These are phyloP conservation scores for Drosophila lacteicornis DNA, from an alignment of 1,140 invertebrate genomes.

Conservation along the genomic window DNA sequence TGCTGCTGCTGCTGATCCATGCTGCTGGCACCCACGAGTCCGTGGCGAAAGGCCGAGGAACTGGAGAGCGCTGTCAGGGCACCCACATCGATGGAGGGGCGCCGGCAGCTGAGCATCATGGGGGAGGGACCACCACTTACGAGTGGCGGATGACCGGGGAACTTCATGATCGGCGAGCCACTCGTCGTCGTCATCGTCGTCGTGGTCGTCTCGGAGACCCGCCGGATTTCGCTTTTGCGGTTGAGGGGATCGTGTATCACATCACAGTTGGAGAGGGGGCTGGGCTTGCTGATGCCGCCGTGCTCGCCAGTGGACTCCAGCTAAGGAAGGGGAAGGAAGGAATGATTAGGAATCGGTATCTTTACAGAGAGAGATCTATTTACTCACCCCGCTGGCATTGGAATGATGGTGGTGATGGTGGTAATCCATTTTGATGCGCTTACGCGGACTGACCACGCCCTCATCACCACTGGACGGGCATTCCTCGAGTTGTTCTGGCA, in stretches of 20 bases:
- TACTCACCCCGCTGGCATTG: conserved; percentile 84
- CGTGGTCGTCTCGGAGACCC: conserved; percentile 65
- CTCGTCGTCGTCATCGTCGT: background rate
- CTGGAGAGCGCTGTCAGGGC: conserved; percentile 63
- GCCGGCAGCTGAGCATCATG: conserved; percentile 73
- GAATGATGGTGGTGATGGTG: conserved; percentile 79
- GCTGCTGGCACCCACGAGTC: conserved; percentile 60
- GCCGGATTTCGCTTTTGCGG: conserved; percentile 76
- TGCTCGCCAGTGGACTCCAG: conserved; percentile 46
- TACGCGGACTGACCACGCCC: conserved; percentile 88
- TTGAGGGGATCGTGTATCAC: conserved; percentile 81
- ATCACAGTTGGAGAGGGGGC: conserved; percentile 83
- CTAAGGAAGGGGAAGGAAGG: background rate
- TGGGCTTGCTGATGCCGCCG: conserved; percentile 41
- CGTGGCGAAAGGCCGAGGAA: conserved; percentile 69
- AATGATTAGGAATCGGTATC: background rate
- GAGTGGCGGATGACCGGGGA: conserved; percentile 50
- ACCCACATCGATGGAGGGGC: conserved; percentile 83
- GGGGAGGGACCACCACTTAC: conserved; percentile 30
- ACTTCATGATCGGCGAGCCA: conserved; percentile 44
- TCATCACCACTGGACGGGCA: conserved; percentile 90
- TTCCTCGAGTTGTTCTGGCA: conserved; percentile 90
- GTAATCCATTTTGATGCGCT: conserved; percentile 88
- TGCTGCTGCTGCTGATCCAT: conserved; percentile 65
- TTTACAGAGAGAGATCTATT: no score